Conservation (phyloP, 2,113 vertebrate genomes). For the Hydrolagus affinis region DNA sequence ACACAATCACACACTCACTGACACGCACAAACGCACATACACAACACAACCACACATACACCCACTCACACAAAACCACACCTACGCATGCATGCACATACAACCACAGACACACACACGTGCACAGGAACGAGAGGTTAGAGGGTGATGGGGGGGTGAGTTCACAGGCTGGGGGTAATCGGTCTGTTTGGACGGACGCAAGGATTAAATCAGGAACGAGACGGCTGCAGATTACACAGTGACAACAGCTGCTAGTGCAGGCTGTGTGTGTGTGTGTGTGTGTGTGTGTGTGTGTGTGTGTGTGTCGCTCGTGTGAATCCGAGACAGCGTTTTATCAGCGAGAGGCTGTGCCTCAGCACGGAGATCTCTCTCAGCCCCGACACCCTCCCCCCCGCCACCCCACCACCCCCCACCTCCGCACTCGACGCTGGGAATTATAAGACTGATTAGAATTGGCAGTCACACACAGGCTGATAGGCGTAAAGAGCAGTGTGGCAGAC, state of each 20-base stretch:
- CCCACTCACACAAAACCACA: too few species aligned
- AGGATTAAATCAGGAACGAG: background rate
- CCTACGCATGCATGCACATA: too few species aligned
- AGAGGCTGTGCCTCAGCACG: background rate
- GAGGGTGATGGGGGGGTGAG: background rate
- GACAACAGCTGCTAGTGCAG: background rate
- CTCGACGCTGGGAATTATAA: conserved; percentile 9
- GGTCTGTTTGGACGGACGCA: background rate
- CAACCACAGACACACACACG: background rate
- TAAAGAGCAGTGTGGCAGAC: background rate
- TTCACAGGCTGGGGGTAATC: background rate
- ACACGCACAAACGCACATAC: too few species aligned
- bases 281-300: too few species aligned
- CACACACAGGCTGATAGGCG: background rate
- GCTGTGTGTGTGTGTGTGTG: too few species aligned
- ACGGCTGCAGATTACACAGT: conserved; percentile 19
- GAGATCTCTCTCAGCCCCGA: background rate
- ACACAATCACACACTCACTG: too few species aligned
- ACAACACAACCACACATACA: too few species aligned
- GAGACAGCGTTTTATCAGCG: background rate
- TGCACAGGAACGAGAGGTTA: background rate
- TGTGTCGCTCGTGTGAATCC: background rate
- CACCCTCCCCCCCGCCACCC: too few species aligned
- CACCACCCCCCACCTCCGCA: too few species aligned
- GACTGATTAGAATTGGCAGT: background rate